These are phyloP conservation scores for Bombus waltoni DNA, from an alignment of 1,140 invertebrate genomes.

Conservation along the genomic window DNA sequence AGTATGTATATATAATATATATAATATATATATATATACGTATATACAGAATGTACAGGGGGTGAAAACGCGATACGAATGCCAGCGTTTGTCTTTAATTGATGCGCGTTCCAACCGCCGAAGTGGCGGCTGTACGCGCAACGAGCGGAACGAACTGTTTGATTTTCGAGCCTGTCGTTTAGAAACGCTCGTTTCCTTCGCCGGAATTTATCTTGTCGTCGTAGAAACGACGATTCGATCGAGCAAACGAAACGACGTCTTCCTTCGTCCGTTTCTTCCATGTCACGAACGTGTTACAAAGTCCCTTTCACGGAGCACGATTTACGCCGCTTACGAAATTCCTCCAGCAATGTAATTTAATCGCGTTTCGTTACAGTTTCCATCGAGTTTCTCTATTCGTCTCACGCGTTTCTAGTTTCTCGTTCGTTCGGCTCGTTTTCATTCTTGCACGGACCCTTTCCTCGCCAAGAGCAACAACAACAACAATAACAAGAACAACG, in stretches of 20 bases:
- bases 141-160: constrained; percentile 48
- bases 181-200: not conserved
- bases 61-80: constrained; percentile 18
- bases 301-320: not conserved
- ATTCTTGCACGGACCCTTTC: constrained; percentile 35
- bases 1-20: constrained; percentile 49
- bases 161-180: not conserved
- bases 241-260: not conserved
- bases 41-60: constrained; percentile 66
- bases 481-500: constrained; percentile 65
- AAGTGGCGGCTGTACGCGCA: not conserved
- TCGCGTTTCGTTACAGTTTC: not conserved
- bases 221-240: not conserved
- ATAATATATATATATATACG: constrained; percentile 50
- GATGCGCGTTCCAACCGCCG: constrained; percentile 24
- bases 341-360: not conserved
- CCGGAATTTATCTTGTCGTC: too few species aligned
- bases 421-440: constrained; percentile 29
- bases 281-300: not conserved
- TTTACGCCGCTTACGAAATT: not conserved
- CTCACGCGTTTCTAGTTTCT: not conserved
- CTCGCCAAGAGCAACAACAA: constrained; percentile 58
- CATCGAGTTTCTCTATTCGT: not conserved
- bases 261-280: not conserved
- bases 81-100: constrained; percentile 44